phyloP scores from a whole-genome alignment of 2,113 vertebrate species.

The Todiramphus saurophagus region DNA sequence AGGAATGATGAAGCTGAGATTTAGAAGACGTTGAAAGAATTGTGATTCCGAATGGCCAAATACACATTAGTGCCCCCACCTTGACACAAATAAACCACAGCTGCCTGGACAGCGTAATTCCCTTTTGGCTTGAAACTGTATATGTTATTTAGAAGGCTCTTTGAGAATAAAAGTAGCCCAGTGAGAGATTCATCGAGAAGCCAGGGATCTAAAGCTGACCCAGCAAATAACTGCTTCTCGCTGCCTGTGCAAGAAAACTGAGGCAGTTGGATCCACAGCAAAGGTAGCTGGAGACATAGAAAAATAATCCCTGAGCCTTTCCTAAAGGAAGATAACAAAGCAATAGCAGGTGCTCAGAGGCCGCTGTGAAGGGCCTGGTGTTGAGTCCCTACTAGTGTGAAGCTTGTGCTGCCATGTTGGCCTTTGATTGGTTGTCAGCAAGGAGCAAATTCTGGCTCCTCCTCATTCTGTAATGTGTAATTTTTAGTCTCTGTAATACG shows the following conservation, averaged over 20 bases:
- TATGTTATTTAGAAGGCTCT: conserved; percentile 66
- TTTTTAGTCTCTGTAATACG: not conserved
- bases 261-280: conserved; percentile 2
- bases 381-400: not conserved
- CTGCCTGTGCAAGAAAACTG: conserved; percentile 19
- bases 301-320: not conserved
- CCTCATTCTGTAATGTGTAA: not conserved
- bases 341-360: conserved; percentile 36
- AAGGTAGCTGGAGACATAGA: conserved; percentile 6
- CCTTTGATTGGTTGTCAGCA: not conserved
- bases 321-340: not conserved
- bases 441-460: not conserved
- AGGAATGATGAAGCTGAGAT: conserved; percentile 69
- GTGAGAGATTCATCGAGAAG: conserved; percentile 57
- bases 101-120: conserved; percentile 68
- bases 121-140: conserved; percentile 60
- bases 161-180: conserved; percentile 60
- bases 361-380: not conserved
- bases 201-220: conserved; percentile 61
- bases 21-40: conserved; percentile 69
- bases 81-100: conserved; percentile 71
- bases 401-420: not conserved
- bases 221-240: conserved; percentile 47
- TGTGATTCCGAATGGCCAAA: conserved; percentile 65
- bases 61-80: conserved; percentile 65